Evolutionary conservation across 2,797 vertebrate genomes (phyloP).

Genomic region (Synanceia verrucosa): DNA sequence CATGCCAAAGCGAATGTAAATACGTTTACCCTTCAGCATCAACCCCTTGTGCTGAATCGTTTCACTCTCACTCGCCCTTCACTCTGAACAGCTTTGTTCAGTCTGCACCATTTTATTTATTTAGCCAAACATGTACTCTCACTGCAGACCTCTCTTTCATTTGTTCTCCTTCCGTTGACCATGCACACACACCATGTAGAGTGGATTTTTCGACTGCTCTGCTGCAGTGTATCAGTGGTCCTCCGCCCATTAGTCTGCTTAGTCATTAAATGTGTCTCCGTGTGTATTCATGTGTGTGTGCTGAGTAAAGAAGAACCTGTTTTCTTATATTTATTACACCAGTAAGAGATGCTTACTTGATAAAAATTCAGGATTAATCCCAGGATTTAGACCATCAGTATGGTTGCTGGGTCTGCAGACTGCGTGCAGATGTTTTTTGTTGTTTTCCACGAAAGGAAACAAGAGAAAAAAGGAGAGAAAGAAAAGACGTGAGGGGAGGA

Average conservation of each 20-base stretch:
- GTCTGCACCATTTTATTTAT: constrained; percentile 42
- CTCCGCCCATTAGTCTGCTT: constrained; percentile 5
- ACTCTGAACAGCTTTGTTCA: constrained; percentile 37
- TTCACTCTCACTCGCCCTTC: not conserved
- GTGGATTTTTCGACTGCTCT: constrained; percentile 5
- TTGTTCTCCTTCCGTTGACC: constrained; percentile 6
- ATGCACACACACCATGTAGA: constrained; percentile 13
- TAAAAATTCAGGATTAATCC: constrained; percentile 19
- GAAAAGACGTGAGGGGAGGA: constrained; percentile 33
- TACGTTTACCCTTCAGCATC: constrained; percentile 22
- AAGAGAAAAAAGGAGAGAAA: constrained; percentile 16
- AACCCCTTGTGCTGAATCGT: constrained; percentile 25
- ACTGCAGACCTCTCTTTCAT: constrained; percentile 4
- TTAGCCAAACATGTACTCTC: constrained; percentile 20
- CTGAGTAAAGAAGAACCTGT: not conserved
- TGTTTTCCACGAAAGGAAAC: constrained; percentile 51
- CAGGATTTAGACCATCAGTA: constrained; percentile 29
- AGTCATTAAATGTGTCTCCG: constrained; percentile 20
- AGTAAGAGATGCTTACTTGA: not conserved
- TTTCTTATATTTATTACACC: not conserved
- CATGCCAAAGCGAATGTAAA: constrained; percentile 19
- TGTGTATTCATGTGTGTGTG: not conserved
- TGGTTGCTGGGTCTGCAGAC: constrained; percentile 28
- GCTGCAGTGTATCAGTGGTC: constrained; percentile 24
- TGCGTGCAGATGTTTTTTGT: constrained; percentile 59